Base-by-base conservation (phyloP, 23 tunicate species). In the Ascidia mentula region DNA sequence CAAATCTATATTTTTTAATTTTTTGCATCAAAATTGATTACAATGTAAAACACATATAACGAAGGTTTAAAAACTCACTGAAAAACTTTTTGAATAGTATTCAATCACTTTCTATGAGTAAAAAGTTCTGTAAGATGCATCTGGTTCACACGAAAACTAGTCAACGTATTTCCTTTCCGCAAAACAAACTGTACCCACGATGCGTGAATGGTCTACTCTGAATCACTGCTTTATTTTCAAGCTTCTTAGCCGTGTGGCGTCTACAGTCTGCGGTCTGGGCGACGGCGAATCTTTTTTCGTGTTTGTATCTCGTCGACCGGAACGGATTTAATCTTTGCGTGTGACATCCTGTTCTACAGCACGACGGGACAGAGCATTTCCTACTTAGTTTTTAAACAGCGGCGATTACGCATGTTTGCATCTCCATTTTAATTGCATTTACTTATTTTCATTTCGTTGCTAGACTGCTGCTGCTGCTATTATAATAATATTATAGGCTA, bases 291-390 rank as follows among this genome's bases (percentile, higher is more conserved):
- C 65, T 53, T 53, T 53, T 53, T 53, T 53, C 65, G 65, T 53
- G 65, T 53, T 53, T 53, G 65, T 53, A 53, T 53, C 65, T 53
- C 65, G 65, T 53, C 65, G 65, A 53, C 65, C 65, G 65, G 65
- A 53, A 53, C 65, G 65, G 65, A 53, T 53, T 53, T 53, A 53
- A 42, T 28, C 7, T 28, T 28, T 20, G 53, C 24, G 65, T 20
- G 65, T 53, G 65, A 53, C 65, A 53, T 53, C 65, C 65, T 53
- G 65, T 53, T 53, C 65, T 9, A 9, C 65, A 53, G 24, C 1
- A 28, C 24, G 12, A 20, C 24, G 22, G 24, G 65, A 3, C 28
- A 53, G 24, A 53, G 7, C 65, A 3, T 53, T 53, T 53, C 65
- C 65, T 9, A 5, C 7, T 53, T 53, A 53, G 1, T 20, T 53